phyloP scores from a whole-genome alignment of 2,888 invertebrate species.

The Eilema sororculum region DNA sequence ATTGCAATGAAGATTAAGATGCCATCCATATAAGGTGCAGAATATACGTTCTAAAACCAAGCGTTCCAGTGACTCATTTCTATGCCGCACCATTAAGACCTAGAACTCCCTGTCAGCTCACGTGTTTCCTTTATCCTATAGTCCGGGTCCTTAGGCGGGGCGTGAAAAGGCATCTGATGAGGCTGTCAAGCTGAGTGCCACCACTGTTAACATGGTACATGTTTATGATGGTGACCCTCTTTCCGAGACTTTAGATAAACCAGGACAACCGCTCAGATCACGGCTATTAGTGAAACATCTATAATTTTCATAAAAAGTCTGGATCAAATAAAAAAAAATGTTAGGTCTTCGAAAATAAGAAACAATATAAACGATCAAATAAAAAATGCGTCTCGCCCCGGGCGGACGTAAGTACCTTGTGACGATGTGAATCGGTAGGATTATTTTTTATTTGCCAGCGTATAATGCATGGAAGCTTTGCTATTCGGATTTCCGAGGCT shows the following conservation, averaged over 20 bases:
- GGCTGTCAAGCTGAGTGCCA: too few species aligned
- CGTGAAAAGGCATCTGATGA: too few species aligned
- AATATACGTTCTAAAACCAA: too few species aligned
- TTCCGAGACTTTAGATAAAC: too few species aligned
- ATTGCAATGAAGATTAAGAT: background rate
- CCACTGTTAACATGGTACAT: too few species aligned
- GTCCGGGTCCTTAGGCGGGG: too few species aligned
- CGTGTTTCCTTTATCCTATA: too few species aligned
- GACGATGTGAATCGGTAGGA: slow-evolving; percentile 54
- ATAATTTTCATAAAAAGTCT: background rate
- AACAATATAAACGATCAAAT: slow-evolving; percentile 43
- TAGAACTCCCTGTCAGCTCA: too few species aligned
- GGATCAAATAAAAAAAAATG: background rate
- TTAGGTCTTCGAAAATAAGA: slow-evolving; percentile 13
- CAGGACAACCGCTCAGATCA: background rate
- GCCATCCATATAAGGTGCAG: too few species aligned
- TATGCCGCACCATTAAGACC: too few species aligned
- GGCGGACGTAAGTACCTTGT: slow-evolving; percentile 47
- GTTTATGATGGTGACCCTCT: too few species aligned
- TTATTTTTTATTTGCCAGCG: slow-evolving; percentile 67
- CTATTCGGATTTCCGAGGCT: slow-evolving; percentile 58
- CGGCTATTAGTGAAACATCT: background rate
- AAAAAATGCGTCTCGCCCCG: slow-evolving; percentile 49
- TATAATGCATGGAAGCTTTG: slow-evolving; percentile 57
- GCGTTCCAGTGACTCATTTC: too few species aligned